Evolutionary conservation across 2,888 invertebrate genomes (phyloP).

Genomic region (Rotaria sp.): DNA sequence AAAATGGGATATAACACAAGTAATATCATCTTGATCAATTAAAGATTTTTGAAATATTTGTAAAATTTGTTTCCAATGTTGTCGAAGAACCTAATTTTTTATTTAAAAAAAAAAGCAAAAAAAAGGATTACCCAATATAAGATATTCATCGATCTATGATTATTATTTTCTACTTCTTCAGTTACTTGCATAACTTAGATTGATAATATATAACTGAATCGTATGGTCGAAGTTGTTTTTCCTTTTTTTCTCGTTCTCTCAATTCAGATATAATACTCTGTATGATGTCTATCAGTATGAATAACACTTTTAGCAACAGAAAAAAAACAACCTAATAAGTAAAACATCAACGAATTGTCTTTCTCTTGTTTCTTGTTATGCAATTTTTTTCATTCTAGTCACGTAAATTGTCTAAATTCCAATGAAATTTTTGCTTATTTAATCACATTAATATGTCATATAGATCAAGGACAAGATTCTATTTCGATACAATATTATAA

Average conservation of each 20-base stretch:
- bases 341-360: not conserved
- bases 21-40: conserved; percentile 66
- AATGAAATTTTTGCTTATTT: not conserved
- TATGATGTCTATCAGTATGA: not conserved
- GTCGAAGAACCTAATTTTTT: conserved; percentile 70
- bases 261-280: not conserved
- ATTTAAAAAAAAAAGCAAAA: not conserved
- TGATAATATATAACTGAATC: not conserved
- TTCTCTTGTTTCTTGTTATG: not conserved
- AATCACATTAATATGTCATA: not conserved
- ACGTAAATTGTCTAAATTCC: not conserved
- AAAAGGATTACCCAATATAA: not conserved
- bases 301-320: not conserved
- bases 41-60: conserved; percentile 69
- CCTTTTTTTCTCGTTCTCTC: not conserved
- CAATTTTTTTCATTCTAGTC: not conserved
- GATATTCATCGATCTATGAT: not conserved
- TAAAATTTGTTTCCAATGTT: conserved; percentile 83
- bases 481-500: not conserved
- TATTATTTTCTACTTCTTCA: not conserved
- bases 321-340: not conserved
- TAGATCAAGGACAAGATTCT: not conserved
- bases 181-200: not conserved
- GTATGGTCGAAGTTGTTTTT: not conserved
- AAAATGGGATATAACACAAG: conserved; percentile 80